phyloP scores from a whole-genome alignment of 2,888 invertebrate species.

The Celastrina argiolus region DNA sequence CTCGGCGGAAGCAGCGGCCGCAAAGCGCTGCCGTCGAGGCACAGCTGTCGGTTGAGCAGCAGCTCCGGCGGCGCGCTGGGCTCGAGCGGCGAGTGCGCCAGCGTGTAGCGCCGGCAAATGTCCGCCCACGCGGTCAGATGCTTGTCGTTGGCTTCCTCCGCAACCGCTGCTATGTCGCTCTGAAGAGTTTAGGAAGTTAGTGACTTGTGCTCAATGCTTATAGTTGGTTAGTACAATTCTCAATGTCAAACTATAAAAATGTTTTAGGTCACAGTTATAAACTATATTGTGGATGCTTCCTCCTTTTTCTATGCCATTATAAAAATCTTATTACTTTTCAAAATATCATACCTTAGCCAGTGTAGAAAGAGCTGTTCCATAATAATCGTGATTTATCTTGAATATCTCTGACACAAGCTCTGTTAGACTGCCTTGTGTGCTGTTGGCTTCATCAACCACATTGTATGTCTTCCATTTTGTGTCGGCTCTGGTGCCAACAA shows the following conservation, averaged over 20 bases:
- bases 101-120: conserved; percentile 84
- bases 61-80: conserved; percentile 92
- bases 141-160: conserved; percentile 95
- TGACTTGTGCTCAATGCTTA: too few species aligned
- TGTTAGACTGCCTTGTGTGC: conserved; percentile 91
- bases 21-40: conserved; percentile 84
- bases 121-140: conserved; percentile 95
- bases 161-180: conserved; percentile 87
- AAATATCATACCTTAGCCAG: conserved; percentile 82
- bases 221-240: neutral
- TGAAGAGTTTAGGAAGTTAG: too few species aligned
- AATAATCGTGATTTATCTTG: conserved; percentile 91
- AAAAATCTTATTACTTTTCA: neutral
- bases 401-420: conserved; percentile 89
- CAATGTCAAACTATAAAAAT: neutral
- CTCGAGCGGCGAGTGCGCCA: conserved; percentile 91
- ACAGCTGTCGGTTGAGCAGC: conserved; percentile 87
- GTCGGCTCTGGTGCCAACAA: conserved; percentile 75
- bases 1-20: conserved; percentile 76
- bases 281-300: too few species aligned
- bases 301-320: too few species aligned
- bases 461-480: conserved; percentile 84
- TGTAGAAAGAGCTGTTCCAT: conserved; percentile 88
- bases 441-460: conserved; percentile 88
- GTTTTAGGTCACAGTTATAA: too few species aligned